These are phyloP conservation scores for Parotocinclus haroldoi DNA, from an alignment of 2,797 vertebrate species.

Conservation along the genomic window DNA sequence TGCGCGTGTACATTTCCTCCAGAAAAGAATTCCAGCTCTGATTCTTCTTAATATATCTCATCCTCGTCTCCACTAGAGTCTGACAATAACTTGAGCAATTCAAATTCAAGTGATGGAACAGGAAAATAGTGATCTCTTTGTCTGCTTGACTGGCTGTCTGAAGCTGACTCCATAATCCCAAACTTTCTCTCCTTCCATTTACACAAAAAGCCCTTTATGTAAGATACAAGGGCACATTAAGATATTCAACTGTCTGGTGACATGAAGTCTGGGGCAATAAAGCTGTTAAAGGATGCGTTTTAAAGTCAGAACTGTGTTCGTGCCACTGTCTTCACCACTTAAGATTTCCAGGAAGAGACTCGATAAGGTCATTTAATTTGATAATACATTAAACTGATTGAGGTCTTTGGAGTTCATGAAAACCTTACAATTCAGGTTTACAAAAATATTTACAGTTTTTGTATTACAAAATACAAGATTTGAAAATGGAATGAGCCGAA, in stretches of 20 bases:
- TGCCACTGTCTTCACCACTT: conserved; percentile 2
- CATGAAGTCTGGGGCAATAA: conserved; percentile 19
- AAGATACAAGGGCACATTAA: conserved; percentile 10
- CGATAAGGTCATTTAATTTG: not conserved
- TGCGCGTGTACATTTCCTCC: conserved; percentile 1
- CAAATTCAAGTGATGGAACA: conserved; percentile 21
- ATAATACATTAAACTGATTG: not conserved
- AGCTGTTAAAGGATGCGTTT: conserved; percentile 10
- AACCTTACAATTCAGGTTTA: too few relatives aligned
- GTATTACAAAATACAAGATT: too few relatives aligned
- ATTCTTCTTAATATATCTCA: conserved; percentile 5
- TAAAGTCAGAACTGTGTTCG: conserved; percentile 3
- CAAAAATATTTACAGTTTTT: too few relatives aligned
- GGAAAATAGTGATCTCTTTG: conserved; percentile 33
- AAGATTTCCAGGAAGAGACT: conserved; percentile 1
- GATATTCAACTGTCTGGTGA: conserved; percentile 13
- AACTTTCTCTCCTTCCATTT: conserved; percentile 17
- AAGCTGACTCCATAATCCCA: conserved; percentile 27
- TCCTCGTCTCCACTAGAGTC: conserved; percentile 12
- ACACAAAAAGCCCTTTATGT: conserved; percentile 41
- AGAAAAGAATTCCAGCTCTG: conserved; percentile 1
- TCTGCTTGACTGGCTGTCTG: conserved; percentile 21
- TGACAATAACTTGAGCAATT: conserved; percentile 24
- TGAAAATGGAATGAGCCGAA: too few relatives aligned
- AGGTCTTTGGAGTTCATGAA: too few relatives aligned